Base-by-base conservation (phyloP, 1,140 invertebrate genomes). In the Sitobion miscanthi region DNA sequence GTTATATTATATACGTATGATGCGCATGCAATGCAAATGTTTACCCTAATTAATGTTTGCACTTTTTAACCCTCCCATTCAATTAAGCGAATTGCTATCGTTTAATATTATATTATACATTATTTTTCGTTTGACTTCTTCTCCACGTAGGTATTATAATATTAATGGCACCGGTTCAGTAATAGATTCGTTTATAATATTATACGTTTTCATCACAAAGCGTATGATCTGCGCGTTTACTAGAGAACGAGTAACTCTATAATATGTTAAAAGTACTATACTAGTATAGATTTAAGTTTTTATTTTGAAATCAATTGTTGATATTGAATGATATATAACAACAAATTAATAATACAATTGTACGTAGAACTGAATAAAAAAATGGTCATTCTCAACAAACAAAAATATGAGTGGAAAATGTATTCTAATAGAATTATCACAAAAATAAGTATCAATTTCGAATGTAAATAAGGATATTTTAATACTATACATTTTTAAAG, bases 61-160 rank as follows among this genome's bases (percentile, higher is more conserved):
- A 57, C 38, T 90, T 90, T 62, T 57, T 38, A 57, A 90, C 88
- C 88, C 88, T 90, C 88, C 54, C 88, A 88, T 88, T 88, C 45
- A 88, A 88, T 88, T 88, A 88, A 88, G 17, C 30, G 86, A 89
- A 57, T 89, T 57, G 38, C 62, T 57, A 62, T 62, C 52, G 54
- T 90, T 62, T 90, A 62, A 57, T 57, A 77, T 77, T 77, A 90
- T 90, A 90, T 42, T 62, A 57, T 90, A 77, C 30, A 90, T 57
- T 42, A 62, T 57, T 90, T 57, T 90, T 90, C 88, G 25, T 90
- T 57, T 57, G n/a, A 57, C 52, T 62, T 52, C 20, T 88, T 52
- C 30, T 20, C 2, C 6, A 17, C 30, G 47, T 17, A 49, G 11
- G 14, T 52, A 54, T 54, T 6, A 54, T n/a, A 11, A 52, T 35